phyloP scores from a whole-genome alignment of 2,888 invertebrate genomes.

The Antheraea assamensis region DNA sequence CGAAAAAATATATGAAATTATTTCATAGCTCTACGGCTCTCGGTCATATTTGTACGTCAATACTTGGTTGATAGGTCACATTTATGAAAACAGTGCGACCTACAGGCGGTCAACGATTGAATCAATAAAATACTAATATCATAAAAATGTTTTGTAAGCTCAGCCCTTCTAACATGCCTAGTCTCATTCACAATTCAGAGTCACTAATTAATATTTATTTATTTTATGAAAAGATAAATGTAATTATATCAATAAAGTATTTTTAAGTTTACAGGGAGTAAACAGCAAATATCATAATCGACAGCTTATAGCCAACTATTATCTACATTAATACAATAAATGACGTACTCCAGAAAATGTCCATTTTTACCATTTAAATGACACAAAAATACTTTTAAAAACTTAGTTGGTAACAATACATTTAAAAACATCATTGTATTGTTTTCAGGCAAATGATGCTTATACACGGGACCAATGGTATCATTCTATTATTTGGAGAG shows the following conservation, averaged over 20 bases:
- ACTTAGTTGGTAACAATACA: neutral
- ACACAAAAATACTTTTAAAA: neutral
- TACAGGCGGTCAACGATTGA: neutral
- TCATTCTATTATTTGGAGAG: conserved; percentile 90
- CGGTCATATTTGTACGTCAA: conserved; percentile 17
- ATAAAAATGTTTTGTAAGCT: neutral
- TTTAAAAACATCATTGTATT: conserved; percentile 27
- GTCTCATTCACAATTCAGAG: neutral
- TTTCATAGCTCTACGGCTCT: neutral
- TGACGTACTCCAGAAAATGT: neutral
- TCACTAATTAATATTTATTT: neutral
- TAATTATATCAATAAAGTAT: neutral
- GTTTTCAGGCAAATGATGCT: conserved; percentile 87
- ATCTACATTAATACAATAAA: neutral
- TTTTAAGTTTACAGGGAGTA: no score
- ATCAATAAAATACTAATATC: neutral
- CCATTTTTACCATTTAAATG: neutral
- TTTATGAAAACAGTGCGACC: neutral
- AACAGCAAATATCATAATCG: neutral
- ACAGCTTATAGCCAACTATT: neutral
- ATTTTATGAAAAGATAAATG: neutral
- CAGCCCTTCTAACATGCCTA: neutral
- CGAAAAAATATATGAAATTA: neutral
- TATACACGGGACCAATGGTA: conserved; percentile 93
- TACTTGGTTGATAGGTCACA: conserved; percentile 18